phyloP scores from a whole-genome alignment of 2,888 invertebrate species.

The Lobophora halterata region DNA sequence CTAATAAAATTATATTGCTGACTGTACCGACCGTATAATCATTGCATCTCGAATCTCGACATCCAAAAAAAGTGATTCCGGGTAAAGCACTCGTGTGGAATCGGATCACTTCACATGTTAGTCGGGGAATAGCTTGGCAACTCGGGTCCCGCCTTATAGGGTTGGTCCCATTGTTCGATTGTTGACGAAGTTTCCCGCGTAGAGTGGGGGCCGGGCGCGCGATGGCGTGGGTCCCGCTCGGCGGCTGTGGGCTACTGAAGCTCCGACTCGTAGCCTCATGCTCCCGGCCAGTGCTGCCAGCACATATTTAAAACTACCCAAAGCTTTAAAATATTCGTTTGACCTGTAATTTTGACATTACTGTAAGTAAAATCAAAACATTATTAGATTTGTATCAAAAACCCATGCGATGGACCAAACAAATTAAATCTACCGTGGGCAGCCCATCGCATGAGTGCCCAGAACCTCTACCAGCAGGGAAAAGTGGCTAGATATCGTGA shows the following conservation, averaged over 20 bases:
- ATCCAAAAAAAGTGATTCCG: constrained; percentile 13
- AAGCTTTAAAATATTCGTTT: too few species aligned
- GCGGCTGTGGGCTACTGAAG: constrained; percentile 15
- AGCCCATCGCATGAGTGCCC: too few species aligned
- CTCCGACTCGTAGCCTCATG: constrained; percentile 3
- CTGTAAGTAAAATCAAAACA: too few species aligned
- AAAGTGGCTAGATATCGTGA: too few species aligned
- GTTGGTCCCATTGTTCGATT: constrained; percentile 51
- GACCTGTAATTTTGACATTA: too few species aligned
- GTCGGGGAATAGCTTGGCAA: constrained; percentile 45
- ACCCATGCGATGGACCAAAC: too few species aligned
- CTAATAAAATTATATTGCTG: too few species aligned
- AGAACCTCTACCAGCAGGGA: too few species aligned
- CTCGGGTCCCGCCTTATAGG: too few species aligned
- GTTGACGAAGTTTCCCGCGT: constrained; percentile 39
- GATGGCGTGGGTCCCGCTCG: constrained; percentile 12
- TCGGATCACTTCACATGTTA: constrained; percentile 54
- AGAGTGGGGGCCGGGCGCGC: constrained; percentile 4
- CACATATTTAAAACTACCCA: too few species aligned
- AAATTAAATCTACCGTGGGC: too few species aligned
- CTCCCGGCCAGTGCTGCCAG: constrained; percentile 1
- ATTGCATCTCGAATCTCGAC: constrained; percentile 13
- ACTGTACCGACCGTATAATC: constrained; percentile 15
- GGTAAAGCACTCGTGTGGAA: constrained; percentile 14
- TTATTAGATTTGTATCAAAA: too few species aligned